Conservation (phyloP, 2,797 vertebrate genomes). For the Trichosurus vulpecula region DNA sequence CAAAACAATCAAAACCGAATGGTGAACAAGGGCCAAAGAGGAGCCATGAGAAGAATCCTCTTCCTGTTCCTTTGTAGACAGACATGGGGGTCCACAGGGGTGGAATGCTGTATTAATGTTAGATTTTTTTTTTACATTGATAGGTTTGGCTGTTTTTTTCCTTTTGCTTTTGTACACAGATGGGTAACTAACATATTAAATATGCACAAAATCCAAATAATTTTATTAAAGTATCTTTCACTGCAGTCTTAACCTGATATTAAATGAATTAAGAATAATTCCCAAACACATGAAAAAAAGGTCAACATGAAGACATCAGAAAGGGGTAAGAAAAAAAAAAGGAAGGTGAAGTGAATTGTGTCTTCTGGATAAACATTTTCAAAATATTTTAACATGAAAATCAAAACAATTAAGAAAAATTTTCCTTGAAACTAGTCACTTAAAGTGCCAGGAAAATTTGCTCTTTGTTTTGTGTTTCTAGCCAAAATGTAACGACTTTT, state of each 20-base stretch:
- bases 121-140: neutral
- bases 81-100: neutral
- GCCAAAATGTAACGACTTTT: conserved; percentile 30
- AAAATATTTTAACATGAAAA: conserved; percentile 46
- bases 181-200: conserved; percentile 6
- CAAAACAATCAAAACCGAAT: neutral
- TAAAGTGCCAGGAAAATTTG: conserved; percentile 28
- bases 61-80: neutral
- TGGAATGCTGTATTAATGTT: neutral
- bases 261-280: conserved; percentile 46
- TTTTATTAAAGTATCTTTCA: conserved; percentile 34
- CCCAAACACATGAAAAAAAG: conserved; percentile 49
- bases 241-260: conserved; percentile 28
- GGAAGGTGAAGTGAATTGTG: conserved; percentile 23
- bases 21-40: neutral
- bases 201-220: conserved; percentile 36
- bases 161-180: neutral
- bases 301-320: conserved; percentile 32
- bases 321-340: neutral
- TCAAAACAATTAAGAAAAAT: conserved; percentile 22
- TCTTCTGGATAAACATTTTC: neutral
- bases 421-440: conserved; percentile 18
- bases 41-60: neutral
- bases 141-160: neutral
- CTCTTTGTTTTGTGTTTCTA: conserved; percentile 41